Base-by-base conservation (phyloP, 1,140 invertebrate genomes). In the Heliothis virescens region DNA sequence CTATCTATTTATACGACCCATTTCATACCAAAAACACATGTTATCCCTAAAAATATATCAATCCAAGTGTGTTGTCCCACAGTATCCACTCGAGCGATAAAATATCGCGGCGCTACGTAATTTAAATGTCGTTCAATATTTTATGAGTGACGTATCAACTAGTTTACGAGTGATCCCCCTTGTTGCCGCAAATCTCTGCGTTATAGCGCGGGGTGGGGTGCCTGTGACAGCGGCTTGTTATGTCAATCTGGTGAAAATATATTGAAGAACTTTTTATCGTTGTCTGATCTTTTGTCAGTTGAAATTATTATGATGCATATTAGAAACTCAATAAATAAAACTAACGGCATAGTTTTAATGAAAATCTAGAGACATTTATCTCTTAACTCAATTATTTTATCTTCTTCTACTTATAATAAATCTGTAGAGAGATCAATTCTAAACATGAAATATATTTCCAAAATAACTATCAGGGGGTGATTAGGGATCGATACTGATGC, bases 81-180 rank as follows among this genome's bases (percentile, higher is more conserved):
- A n/a, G 16, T 13, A 57, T 11, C 11, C 16, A n/a, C 16, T 41
- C 41, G 15, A 16, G 59, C 60, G 74, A 65, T 76, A 65, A 63
- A 63, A 63, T 63, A 76, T 76, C 59, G 47, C 48, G 5, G 41
- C 59, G 69, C 50, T 26, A 48, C 26, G 74, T 76, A 76, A 76
- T 76, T 76, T 76, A 65, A 76, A 76, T 65, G 59, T 63, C 74
- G 60, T 76, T 76, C 74, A 76, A 76, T 76, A 76, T 76, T 76
- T 76, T 76, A 76, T 76, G 74, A 63, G 74, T 76, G 74, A 76
- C 60, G 60, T 76, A 76, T 76, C 80, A 63, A 77, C 74, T 78
- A 81, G 80, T 81, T 81, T 81, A 81, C 75, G 80, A 72, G 57
- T 73, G 80, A 78, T 73, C 76, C 75, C 34, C 69, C 53, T 65